Evolutionary conservation across 2,113 vertebrate species (phyloP), one percentile per base, ranked within the genome.

Genomic region (Callithrix jacchus): DNA sequence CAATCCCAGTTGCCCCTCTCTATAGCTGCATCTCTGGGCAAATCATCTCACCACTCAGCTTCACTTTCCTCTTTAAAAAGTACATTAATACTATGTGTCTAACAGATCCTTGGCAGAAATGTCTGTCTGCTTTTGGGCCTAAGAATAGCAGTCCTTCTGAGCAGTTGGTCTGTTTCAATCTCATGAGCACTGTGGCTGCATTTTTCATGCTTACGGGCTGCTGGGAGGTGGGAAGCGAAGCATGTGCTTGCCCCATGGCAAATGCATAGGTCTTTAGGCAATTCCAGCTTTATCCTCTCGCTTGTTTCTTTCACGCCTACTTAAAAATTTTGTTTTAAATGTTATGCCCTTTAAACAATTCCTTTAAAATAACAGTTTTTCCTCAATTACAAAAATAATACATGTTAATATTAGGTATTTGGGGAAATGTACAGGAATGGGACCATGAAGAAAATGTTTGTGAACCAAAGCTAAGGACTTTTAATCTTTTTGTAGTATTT

Each of bases 141-240:
- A 97, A 97, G 97, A 98, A 97, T 97, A 98, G 93, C 96, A 83
- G 49, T 45, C 70, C 76, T 88, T 91, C 91, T 47, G 93, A 97
- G 97, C 96, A 92, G 87, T 56, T 92, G 96, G 92, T 86, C 82
- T n/a, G 42, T 52, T 88, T 88, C 79, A 16, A 11, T 80, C 86
- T 84, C 71, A 1, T 11, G 85, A 68, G 20, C 82, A 42, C 45
- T 0, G 23, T 6, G 68, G 83, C 23, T 32, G 56, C 9, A 21
- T n/a, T 80, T 82, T 84, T 90, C 88, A 13, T 5, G 8, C 77
- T 47, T 8, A 0, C 76, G 4, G 30, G 81, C 42, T 83, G 71
- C 42, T 1, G 27, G 21, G 81, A 79, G 23, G 52, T 40, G 3
- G 3, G 27, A 58, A n/a, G 68, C 68, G 6, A 1, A 45, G 54